Evolutionary conservation across 92 coral and sea anemone genomes (phyloP).

Genomic region (Zoanthus gigantus): DNA sequence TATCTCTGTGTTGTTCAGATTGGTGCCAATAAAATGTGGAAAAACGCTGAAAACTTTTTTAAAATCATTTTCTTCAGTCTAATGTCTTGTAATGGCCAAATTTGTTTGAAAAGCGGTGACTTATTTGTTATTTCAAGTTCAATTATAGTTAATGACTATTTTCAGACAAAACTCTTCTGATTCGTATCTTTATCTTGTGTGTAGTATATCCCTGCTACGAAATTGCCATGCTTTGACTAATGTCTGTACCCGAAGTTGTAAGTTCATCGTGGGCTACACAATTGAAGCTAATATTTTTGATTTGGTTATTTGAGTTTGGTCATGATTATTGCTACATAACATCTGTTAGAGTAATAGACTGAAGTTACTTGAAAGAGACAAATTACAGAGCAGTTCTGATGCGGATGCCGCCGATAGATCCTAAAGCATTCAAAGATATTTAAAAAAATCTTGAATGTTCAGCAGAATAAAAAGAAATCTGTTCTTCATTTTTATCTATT

Average conservation of each 20-base stretch:
- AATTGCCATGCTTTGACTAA: background rate
- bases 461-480: no score
- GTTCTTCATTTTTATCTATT: no score
- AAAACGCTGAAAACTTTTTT: background rate
- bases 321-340: background rate
- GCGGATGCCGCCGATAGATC: background rate
- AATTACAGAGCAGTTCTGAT: background rate
- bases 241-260: background rate
- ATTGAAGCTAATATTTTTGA: background rate
- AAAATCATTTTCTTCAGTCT: background rate
- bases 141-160: constrained; percentile 8
- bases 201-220: background rate
- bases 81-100: background rate
- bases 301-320: background rate
- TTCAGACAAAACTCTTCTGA: constrained; percentile 41
- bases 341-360: constrained; percentile 7
- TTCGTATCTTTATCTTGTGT: constrained; percentile 2
- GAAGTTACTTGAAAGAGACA: background rate
- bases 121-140: constrained; percentile 23
- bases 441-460: no score
- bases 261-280: background rate
- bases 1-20: background rate
- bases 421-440: no score
- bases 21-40: constrained; percentile 2
- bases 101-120: constrained; percentile 18